Percentiles rank a stretch among this genome's conserved stretches.
phyloP scores from a whole-genome alignment of 2,113 vertebrate genomes.

The Shinisaurus crocodilurus region DNA sequence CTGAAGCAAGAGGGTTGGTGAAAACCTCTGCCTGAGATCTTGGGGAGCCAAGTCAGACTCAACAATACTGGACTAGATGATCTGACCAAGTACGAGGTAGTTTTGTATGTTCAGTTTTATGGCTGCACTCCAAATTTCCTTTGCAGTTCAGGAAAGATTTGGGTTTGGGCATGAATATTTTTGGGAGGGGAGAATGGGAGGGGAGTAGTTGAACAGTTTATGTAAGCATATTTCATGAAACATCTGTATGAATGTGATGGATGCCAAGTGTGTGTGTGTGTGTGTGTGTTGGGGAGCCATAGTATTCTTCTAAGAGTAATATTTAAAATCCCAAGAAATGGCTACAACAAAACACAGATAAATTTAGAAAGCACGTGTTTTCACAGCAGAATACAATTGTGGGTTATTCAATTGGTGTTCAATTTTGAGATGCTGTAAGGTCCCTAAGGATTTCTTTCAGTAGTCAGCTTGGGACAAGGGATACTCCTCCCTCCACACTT shows the following conservation, averaged over 20 bases:
- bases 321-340: not conserved
- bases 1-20: too few relatives aligned
- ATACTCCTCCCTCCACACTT: not conserved
- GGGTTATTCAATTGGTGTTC: not conserved
- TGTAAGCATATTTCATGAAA: not conserved
- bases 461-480: not conserved
- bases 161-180: too few relatives aligned
- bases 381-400: not conserved
- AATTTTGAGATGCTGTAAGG: not conserved
- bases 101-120: too few relatives aligned
- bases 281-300: too few relatives aligned
- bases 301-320: not conserved
- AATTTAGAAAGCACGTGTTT: not conserved
- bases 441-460: not conserved
- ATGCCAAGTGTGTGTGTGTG: not conserved
- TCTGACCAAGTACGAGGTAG: too few relatives aligned
- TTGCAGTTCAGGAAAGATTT: too few relatives aligned
- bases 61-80: too few relatives aligned
- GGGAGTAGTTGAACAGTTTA: not conserved
- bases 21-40: too few relatives aligned
- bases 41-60: too few relatives aligned
- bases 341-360: not conserved
- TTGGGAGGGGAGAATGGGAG: not conserved
- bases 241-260: not conserved
- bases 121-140: too few relatives aligned